phyloP scores from a whole-genome alignment of 2,797 vertebrate genomes.

The Leptodactylus fallax region DNA sequence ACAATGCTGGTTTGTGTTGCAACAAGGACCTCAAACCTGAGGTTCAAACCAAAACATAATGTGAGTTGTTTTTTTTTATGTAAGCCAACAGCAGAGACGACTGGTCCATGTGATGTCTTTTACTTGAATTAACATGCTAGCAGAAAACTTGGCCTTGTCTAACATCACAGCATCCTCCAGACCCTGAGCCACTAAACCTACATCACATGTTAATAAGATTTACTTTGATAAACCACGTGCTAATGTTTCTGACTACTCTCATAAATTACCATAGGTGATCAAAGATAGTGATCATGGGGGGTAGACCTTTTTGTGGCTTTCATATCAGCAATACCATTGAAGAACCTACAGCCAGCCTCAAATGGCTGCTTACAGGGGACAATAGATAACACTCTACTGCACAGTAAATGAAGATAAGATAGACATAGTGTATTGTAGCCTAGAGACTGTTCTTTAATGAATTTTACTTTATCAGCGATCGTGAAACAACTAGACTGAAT shows the following conservation, averaged over 20 bases:
- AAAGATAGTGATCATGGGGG: neutral
- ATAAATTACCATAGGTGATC: neutral
- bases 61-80: neutral
- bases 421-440: neutral
- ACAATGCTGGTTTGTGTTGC: neutral
- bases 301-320: neutral
- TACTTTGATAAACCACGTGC: no score
- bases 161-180: neutral
- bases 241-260: neutral
- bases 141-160: no score
- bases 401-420: constrained; percentile 25
- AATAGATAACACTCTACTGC: neutral
- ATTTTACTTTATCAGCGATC: constrained; percentile 5
- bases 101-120: neutral
- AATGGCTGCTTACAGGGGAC: neutral
- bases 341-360: neutral
- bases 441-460: neutral
- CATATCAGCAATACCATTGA: neutral
- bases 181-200: neutral
- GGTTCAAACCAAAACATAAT: neutral
- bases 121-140: neutral
- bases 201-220: neutral
- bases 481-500: neutral
- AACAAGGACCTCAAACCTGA: neutral
- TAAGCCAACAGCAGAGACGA: neutral